Evolutionary conservation across 2,888 invertebrate species (phyloP), one percentile per base, ranked within the genome.

Genomic region (Flexamia atlantica): DNA sequence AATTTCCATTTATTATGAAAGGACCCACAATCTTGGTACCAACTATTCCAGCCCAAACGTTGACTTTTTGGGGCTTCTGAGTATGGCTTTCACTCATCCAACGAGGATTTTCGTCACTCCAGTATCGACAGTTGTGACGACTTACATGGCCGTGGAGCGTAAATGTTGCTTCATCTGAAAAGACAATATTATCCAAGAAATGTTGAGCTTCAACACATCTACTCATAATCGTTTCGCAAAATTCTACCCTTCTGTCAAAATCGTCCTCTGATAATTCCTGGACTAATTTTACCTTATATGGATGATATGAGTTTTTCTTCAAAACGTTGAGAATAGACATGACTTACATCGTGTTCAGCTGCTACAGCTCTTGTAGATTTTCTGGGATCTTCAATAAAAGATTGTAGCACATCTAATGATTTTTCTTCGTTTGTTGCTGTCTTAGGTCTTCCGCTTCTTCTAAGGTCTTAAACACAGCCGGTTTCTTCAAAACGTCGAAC

Each of bases 61-160:
- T n/a, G n/a, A n/a, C n/a, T n/a, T n/a, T 85, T 74, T 83, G 64
- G 23, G 83, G 84, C n/a, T 83, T 53, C 70, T 85, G 85, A 25
- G 81, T 80, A 32, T 82, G 81, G 28, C 20, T 25, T 20, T 85
- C 83, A 0, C 36, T 0, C 12, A 32, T 36, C 83, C 76, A 25
- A 53, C 40, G 70, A 17, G 70, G 70, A 72, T 82, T n/a, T n/a
- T n/a, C n/a, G n/a, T n/a, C n/a, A n/a, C n/a, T n/a, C n/a, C n/a
- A n/a, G n/a, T n/a, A n/a, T 82, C 3, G 32, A 42, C 42, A 42
- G 42, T 42, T 42, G 42, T 42, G 42, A 42, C 42, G 42, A 42
- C 42, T 42, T 42, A 42, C 42, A 42, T 53, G 17, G 46, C 42
- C n/a, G 28, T 72, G 72, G 81, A 85, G 82, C 74, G 74, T 72